phyloP scores from a whole-genome alignment of 2,888 invertebrate species.

The Polyommatus iphigenia region DNA sequence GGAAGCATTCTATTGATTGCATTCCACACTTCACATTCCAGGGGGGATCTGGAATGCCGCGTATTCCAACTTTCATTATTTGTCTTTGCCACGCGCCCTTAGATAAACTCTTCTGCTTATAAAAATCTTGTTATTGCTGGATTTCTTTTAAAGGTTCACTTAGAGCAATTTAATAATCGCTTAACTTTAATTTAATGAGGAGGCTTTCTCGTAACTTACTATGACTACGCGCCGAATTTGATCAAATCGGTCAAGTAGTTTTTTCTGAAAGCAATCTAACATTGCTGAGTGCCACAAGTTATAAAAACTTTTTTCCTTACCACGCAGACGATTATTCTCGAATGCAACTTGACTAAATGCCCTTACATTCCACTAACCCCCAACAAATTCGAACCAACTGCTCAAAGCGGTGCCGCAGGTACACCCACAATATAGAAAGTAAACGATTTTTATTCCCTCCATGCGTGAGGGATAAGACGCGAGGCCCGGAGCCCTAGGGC shows the following conservation, averaged over 20 bases:
- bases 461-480: neutral
- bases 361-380: neutral
- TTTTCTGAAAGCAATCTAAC: too few species aligned
- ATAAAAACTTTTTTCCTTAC: too few species aligned
- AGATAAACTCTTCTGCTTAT: neutral
- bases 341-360: too few species aligned
- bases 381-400: neutral
- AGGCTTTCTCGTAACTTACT: too few species aligned
- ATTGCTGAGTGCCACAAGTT: too few species aligned
- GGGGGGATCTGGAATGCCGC: neutral
- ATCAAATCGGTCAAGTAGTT: too few species aligned
- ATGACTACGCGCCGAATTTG: too few species aligned
- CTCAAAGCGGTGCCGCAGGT: neutral
- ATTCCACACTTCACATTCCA: neutral
- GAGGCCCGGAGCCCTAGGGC: slow-evolving; percentile 1
- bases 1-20: neutral
- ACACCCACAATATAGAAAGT: neutral
- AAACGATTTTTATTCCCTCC: slow-evolving; percentile 15
- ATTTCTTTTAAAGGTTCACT: too few species aligned
- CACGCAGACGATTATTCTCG: too few species aligned
- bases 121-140: too few species aligned
- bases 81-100: neutral
- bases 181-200: too few species aligned
- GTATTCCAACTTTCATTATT: neutral
- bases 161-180: too few species aligned